A percentile compares a stretch with the other conserved stretches of the same genome.
Evolutionary conservation across 2,113 vertebrate species (phyloP).

Genomic region (Larimichthys polyactis): DNA sequence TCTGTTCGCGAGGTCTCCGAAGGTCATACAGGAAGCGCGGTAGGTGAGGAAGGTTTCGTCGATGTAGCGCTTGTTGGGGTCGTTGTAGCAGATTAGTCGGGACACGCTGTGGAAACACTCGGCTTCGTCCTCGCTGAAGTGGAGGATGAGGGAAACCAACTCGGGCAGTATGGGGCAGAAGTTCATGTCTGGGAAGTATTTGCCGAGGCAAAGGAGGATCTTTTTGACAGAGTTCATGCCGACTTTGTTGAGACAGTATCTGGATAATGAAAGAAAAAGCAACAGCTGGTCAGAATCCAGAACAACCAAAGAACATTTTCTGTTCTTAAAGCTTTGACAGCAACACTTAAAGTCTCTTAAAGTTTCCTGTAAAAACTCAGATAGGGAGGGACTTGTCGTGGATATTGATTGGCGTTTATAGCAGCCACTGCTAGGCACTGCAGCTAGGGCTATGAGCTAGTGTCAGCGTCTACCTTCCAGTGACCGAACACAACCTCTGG

Average conservation of each 20-base stretch:
- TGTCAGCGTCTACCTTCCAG: no score
- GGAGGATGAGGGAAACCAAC: constrained; percentile 87
- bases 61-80: constrained; percentile 87
- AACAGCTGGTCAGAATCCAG: neutral
- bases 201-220: constrained; percentile 86
- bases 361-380: no score
- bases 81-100: constrained; percentile 85
- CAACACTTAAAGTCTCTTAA: no score
- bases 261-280: constrained; percentile 54
- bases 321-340: no score
- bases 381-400: no score
- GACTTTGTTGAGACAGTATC: constrained; percentile 86
- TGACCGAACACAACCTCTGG: no score
- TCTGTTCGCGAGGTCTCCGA: constrained; percentile 90
- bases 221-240: constrained; percentile 87
- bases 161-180: constrained; percentile 88
- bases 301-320: no score
- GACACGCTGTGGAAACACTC: constrained; percentile 89
- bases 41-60: constrained; percentile 90
- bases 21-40: constrained; percentile 90
- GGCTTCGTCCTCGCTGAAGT: constrained; percentile 89
- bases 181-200: constrained; percentile 87
- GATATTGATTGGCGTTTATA: no score
- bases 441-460: no score
- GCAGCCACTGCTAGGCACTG: no score